Conservation (phyloP, 2,113 vertebrate genomes). For the Pollachius pollachius region DNA sequence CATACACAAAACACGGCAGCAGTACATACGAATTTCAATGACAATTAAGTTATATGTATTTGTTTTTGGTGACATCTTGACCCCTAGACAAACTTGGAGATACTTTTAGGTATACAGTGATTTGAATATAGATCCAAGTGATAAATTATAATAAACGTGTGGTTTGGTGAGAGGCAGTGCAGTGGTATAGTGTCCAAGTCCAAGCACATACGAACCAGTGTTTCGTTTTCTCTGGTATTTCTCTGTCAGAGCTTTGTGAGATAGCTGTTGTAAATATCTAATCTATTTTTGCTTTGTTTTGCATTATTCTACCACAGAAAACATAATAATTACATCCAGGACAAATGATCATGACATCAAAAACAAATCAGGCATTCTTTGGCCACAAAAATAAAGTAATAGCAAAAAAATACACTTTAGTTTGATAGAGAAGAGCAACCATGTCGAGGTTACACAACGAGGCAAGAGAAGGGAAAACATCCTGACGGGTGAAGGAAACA, state of each 20-base stretch:
- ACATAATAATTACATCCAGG: conserved; percentile 43
- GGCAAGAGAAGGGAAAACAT: conserved; percentile 34
- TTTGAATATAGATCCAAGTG: conserved; percentile 26
- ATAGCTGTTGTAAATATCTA: conserved; percentile 21
- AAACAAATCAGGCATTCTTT: conserved; percentile 83
- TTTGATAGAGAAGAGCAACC: conserved; percentile 34
- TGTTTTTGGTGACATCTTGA: conserved; percentile 52
- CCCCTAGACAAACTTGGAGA: conserved; percentile 36
- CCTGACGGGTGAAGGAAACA: conserved; percentile 19
- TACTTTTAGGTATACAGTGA: conserved; percentile 35
- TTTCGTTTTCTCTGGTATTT: conserved; percentile 57
- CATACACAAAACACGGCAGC: conserved; percentile 68
- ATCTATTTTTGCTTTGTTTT: conserved; percentile 15
- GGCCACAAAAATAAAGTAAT: conserved; percentile 84
- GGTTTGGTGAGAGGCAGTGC: conserved; percentile 69
- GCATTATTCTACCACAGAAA: conserved; percentile 52
- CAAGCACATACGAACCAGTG: conserved; percentile 65
- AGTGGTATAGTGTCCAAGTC: conserved; percentile 65
- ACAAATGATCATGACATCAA: conserved; percentile 52
- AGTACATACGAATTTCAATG: conserved; percentile 55
- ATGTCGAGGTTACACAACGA: conserved; percentile 33
- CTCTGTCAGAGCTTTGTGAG: conserved; percentile 63
- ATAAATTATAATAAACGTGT: conserved; percentile 38
- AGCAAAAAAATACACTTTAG: conserved; percentile 10
- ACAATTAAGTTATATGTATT: conserved; percentile 40